phyloP scores from a whole-genome alignment of 2,888 invertebrate genomes.

The Watsonalla cultraria region DNA sequence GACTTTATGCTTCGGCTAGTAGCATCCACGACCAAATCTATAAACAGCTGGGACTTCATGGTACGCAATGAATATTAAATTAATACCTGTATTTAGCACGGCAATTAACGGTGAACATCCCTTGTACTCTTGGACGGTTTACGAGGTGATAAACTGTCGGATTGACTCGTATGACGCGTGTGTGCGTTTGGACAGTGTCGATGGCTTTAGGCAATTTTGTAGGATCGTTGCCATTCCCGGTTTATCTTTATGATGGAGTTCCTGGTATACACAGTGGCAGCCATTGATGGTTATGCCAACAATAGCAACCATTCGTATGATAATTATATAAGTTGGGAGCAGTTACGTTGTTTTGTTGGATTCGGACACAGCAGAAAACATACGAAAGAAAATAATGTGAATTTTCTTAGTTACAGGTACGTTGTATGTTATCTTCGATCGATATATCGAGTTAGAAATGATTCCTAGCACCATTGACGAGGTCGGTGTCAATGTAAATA shows the following conservation, averaged over 20 bases:
- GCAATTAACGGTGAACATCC: slow-evolving; percentile 50
- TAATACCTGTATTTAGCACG: slow-evolving; percentile 51
- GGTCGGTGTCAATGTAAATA: slow-evolving; percentile 27
- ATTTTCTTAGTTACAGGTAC: slow-evolving; percentile 48
- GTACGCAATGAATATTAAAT: slow-evolving; percentile 53
- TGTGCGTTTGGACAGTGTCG: slow-evolving; percentile 10
- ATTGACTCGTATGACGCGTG: slow-evolving; percentile 32
- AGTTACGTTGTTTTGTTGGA: no score
- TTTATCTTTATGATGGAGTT: slow-evolving; percentile 49
- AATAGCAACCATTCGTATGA: neutral
- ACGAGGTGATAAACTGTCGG: slow-evolving; percentile 52
- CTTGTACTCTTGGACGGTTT: slow-evolving; percentile 36
- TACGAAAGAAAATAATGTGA: slow-evolving; percentile 12
- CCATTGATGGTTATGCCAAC: neutral
- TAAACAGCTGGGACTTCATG: slow-evolving; percentile 39
- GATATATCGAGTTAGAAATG: neutral
- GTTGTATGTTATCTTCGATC: slow-evolving; percentile 15
- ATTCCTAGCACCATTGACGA: slow-evolving; percentile 9
- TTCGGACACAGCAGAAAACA: neutral
- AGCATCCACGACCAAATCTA: slow-evolving; percentile 28
- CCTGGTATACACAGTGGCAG: slow-evolving; percentile 12
- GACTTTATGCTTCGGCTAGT: slow-evolving; percentile 21
- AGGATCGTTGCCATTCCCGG: slow-evolving; percentile 26
- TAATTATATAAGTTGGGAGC: slow-evolving; percentile 4
- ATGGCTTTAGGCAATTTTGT: slow-evolving; percentile 22